Base-by-base conservation (phyloP, 2,888 invertebrate genomes). In the Cantharis rustica region DNA sequence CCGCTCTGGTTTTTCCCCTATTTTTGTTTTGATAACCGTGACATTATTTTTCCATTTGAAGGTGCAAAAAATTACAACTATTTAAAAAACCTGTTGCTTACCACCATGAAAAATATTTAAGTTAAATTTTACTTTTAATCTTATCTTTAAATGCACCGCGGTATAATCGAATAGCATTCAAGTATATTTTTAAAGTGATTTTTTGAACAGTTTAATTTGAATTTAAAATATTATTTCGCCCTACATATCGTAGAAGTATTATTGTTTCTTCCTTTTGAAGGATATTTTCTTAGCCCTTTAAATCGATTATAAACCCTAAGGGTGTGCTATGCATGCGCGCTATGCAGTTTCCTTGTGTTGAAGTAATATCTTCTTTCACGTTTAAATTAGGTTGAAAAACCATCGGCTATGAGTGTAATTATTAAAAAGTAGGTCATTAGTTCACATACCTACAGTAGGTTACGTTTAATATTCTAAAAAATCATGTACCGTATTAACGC, bases 261-360 rank as follows among this genome's bases (percentile, higher is more conserved):
- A 7, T n/a, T 47, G n/a, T 47, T 47, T 47, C n/a, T 47, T 47
- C 47, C 13, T n/a, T 66, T 17, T 16, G 16, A 66, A 66, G 64
- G 64, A 17, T 20, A 66, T 66, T 64, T 73, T 69, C 73, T 27
- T 16, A 69, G 68, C 23, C 68, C 66, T 23, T 75, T 72, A 68
- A 71, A 76, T 76, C 75, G 75, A 76, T 76, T 64, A n/a, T 61
- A 27, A 61, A 63, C 63, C 63, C 62, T 72, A 76, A 76, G 75
- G 75, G 75, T 72, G 75, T 76, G 69, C 72, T 76, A 47, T 76
- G 69, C 69, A 76, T 72, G 72, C 75, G 75, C 75, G 69, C 26
- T 76, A 72, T 76, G 72, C 71, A 76, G 26, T 72, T 76, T 69
- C 64, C 15, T 76, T 61, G 7, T 7, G 47, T n/a, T n/a, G 47